A percentile compares a stretch with the other conserved stretches of the same genome.
These are phyloP conservation scores for Keiferia lycopersicella DNA, from an alignment of 2,888 invertebrate genomes.

Conservation along the genomic window DNA sequence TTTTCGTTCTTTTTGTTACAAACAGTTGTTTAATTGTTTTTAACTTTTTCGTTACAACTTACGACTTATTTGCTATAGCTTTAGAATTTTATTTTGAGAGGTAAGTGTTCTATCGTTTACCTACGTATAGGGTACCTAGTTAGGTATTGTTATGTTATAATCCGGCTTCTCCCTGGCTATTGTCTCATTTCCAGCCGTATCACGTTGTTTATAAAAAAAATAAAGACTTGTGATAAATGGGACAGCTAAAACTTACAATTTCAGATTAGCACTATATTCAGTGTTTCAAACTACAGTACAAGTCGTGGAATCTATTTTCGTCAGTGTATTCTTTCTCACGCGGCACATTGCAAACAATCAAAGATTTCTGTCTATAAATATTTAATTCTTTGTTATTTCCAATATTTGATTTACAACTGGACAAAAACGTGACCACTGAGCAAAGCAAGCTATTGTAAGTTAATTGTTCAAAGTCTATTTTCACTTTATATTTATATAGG, in stretches of 20 bases:
- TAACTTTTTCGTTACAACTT: too few relatives aligned
- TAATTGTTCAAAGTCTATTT: conserved; percentile 4
- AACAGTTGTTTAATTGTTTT: background rate
- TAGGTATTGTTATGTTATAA: background rate
- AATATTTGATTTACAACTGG: conserved; percentile 42
- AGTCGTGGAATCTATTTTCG: conserved; percentile 58
- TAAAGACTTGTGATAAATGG: conserved; percentile 52
- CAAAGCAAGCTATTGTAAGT: conserved; percentile 2
- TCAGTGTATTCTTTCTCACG: conserved; percentile 36
- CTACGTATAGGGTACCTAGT: background rate
- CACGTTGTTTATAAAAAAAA: background rate
- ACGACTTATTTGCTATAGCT: too few relatives aligned
- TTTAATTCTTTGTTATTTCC: conserved; percentile 43
- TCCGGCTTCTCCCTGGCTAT: too few relatives aligned
- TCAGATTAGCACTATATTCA: conserved; percentile 60
- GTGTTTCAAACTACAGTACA: conserved; percentile 38
- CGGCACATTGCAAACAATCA: conserved; percentile 50
- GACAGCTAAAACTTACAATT: conserved; percentile 60
- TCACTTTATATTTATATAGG: too few relatives aligned
- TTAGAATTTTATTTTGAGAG: too few relatives aligned
- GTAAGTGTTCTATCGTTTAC: background rate
- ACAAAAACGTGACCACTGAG: conserved; percentile 32
- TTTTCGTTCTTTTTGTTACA: background rate
- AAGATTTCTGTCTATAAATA: conserved; percentile 51
- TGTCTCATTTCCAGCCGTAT: background rate